Evolutionary conservation across 1,140 invertebrate genomes (phyloP), one percentile per base, ranked within the genome.

Genomic region (Camponotus vicinus): DNA sequence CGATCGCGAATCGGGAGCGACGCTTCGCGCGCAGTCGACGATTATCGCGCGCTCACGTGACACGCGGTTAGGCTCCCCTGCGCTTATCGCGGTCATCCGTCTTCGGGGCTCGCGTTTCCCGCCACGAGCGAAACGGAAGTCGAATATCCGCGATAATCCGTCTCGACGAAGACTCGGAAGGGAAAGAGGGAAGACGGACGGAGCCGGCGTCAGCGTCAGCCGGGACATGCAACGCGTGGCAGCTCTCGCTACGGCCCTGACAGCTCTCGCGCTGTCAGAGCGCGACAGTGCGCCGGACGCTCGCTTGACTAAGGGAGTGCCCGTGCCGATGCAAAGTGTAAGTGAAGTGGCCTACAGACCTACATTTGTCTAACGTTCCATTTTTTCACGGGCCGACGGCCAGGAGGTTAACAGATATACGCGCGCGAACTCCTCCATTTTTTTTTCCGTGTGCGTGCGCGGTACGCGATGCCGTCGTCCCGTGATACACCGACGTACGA

Each of bases 331-430:
- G 95, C 95, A 96, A 96, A 96, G 96, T 96, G 96, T 96, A 96
- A 96, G 96, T 96, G 95, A 96, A 96, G 96, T 96, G 96, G 96
- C 96, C 96, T 96, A 96, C 95, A 96, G 96, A 97, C 96, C 96
- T 96, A 96, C 96, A 96, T 96, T 96, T 96, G 93, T 94, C 94
- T 94, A 95, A 95, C 95, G 95, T 95, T 95, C 94, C 93, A 95
- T 95, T 96, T 96, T 96, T 96, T 93, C 93, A 27, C 93, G 85
- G 78, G 70, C 64, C 89, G 84, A 77, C 80, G 77, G 86, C 49
- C 87, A 80, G 85, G 89, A 87, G 87, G 87, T 91, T 90, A 89
- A 90, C 84, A 85, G 52, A 89, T 90, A 27, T 1, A 67, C 93
- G 84, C 73, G 88, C 78, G 88, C 76, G 88, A 69, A 75, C 73